Evolutionary conservation across 2,888 invertebrate species (phyloP).

Genomic region (Tenthredo livida): DNA sequence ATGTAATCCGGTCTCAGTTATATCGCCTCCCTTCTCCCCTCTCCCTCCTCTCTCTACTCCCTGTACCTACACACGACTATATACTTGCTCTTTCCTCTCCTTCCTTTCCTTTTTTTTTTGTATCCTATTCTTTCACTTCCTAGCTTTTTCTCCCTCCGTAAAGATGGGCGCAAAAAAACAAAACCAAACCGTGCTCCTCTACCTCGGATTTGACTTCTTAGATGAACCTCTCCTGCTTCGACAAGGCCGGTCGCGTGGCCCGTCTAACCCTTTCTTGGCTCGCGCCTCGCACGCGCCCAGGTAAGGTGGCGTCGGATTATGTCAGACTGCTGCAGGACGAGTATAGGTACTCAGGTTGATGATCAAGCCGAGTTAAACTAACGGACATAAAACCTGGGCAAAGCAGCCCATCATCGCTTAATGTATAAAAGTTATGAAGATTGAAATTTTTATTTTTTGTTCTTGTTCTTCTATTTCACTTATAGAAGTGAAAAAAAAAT

Average conservation of each 20-base stretch:
- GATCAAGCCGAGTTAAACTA: not conserved
- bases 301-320: constrained; percentile 64
- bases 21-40: constrained; percentile 50
- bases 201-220: constrained; percentile 75
- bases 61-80: constrained; percentile 27
- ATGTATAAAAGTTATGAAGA: not conserved
- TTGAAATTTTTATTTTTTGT: not conserved
- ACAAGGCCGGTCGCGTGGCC: constrained; percentile 62
- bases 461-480: not conserved
- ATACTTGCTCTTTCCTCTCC: constrained; percentile 47
- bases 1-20: constrained; percentile 70
- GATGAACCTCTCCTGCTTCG: constrained; percentile 70
- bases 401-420: not conserved
- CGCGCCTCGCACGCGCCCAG: constrained; percentile 73
- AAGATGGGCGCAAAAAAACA: constrained; percentile 20
- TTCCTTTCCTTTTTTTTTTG: not conserved
- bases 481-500: not conserved
- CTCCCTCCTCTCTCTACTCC: constrained; percentile 56
- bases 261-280: constrained; percentile 52
- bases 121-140: constrained; percentile 45
- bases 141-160: constrained; percentile 42
- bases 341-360: constrained; percentile 22
- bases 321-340: constrained; percentile 21
- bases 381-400: not conserved
- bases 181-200: constrained; percentile 24